phyloP scores from a whole-genome alignment of 2,888 invertebrate genomes.

The Clusia tigrina region DNA sequence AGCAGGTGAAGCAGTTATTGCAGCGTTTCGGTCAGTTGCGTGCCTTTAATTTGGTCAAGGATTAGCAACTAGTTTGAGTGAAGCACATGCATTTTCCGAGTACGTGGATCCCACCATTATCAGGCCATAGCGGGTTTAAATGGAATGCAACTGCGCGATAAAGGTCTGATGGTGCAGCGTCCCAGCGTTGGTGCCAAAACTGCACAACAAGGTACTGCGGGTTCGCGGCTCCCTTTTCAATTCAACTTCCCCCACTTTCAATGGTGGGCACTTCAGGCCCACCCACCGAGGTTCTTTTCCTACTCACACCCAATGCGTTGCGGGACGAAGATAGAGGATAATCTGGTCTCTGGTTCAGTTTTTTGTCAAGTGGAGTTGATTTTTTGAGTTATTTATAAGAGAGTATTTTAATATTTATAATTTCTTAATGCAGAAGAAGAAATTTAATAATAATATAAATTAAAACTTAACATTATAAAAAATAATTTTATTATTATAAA shows the following conservation, averaged over 20 bases:
- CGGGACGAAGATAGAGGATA: conserved; percentile 97
- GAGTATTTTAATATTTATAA: no score
- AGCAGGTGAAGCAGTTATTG: conserved; percentile 98
- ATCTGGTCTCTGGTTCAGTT: no score
- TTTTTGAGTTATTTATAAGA: no score
- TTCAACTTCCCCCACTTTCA: conserved; percentile 80
- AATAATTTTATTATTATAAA: no score
- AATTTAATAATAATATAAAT: no score
- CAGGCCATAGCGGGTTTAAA: conserved; percentile 98
- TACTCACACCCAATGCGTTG: conserved; percentile 94
- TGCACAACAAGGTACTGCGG: conserved; percentile 71
- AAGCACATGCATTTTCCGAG: conserved; percentile 99
- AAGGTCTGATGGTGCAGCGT: conserved; percentile 96
- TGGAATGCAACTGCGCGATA: conserved; percentile 99
- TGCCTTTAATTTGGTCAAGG: conserved; percentile 98
- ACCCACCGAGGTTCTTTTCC: conserved; percentile 91
- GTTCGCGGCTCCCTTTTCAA: conserved; percentile 17
- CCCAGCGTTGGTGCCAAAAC: conserved; percentile 98
- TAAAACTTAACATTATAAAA: no score
- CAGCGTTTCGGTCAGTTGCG: conserved; percentile 98
- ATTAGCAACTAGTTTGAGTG: conserved; percentile 97
- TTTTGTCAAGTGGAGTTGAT: no score
- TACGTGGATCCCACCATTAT: conserved; percentile 97
- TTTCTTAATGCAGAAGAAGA: no score
- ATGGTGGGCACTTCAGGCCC: conserved; percentile 91